A percentile compares a stretch with the other conserved stretches of the same genome.
Evolutionary conservation across 1,140 invertebrate genomes (phyloP).

Genomic region (Caerostris darwini): DNA sequence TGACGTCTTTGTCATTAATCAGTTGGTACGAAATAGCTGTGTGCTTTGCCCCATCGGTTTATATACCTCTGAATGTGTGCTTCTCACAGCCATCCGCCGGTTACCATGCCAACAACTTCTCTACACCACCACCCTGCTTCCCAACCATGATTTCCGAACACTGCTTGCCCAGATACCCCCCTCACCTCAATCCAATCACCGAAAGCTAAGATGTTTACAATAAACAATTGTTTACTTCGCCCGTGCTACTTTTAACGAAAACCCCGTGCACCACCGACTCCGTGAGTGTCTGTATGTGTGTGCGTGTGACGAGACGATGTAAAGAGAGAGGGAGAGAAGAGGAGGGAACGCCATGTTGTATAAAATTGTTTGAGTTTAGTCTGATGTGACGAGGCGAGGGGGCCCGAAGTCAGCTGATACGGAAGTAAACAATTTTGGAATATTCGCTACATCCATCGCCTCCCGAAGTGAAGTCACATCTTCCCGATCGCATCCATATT

Average conservation of each 20-base stretch:
- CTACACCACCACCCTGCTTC: constrained; percentile 28
- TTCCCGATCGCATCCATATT: background rate
- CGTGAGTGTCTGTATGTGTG: constrained; percentile 73
- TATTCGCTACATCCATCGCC: constrained; percentile 36
- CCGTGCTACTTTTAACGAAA: constrained; percentile 78
- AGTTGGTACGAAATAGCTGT: constrained; percentile 75
- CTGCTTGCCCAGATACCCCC: constrained; percentile 4
- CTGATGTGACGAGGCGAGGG: constrained; percentile 74
- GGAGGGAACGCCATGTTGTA: constrained; percentile 78
- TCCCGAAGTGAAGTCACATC: constrained; percentile 6
- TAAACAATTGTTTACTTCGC: constrained; percentile 79
- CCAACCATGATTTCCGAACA: constrained; percentile 22
- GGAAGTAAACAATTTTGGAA: constrained; percentile 77
- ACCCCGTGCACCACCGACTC: constrained; percentile 77
- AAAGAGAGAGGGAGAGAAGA: constrained; percentile 71
- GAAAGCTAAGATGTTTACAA: constrained; percentile 78
- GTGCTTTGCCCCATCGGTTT: constrained; percentile 55
- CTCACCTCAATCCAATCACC: constrained; percentile 74
- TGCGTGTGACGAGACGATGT: constrained; percentile 77
- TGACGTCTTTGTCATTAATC: constrained; percentile 78
- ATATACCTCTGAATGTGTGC: constrained; percentile 75
- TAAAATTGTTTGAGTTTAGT: constrained; percentile 78
- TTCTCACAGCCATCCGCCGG: constrained; percentile 61
- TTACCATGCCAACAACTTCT: constrained; percentile 74
- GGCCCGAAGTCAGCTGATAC: constrained; percentile 77